phyloP scores from a whole-genome alignment of 2,113 vertebrate species.

The Megaleporinus macrocephalus region DNA sequence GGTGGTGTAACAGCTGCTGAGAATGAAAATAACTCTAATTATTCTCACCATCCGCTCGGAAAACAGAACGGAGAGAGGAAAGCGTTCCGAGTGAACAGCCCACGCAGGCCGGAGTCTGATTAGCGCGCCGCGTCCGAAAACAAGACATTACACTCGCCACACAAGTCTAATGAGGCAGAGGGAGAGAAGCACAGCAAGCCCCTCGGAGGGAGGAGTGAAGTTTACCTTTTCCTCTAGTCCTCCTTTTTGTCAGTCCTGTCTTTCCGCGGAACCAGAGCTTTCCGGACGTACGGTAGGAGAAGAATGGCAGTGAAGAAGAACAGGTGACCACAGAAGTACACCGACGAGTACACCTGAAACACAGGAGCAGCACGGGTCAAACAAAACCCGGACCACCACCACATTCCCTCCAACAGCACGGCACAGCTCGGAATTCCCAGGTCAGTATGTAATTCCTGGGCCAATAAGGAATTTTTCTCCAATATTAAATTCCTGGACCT shows the following conservation, averaged over 20 bases:
- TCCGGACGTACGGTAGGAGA: conserved; percentile 85
- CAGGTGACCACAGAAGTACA: conserved; percentile 91
- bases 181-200: conserved; percentile 10
- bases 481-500: too few species aligned
- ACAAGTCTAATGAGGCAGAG: background rate
- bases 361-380: conserved; percentile 17
- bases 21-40: conserved; percentile 8
- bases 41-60: background rate
- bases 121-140: background rate
- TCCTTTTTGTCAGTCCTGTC: conserved; percentile 62
- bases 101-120: background rate
- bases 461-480: too few species aligned
- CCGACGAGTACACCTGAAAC: conserved; percentile 88
- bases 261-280: conserved; percentile 87
- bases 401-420: background rate
- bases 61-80: background rate
- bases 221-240: conserved; percentile 70
- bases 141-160: background rate
- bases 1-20: background rate
- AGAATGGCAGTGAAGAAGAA: conserved; percentile 84
- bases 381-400: too few species aligned
- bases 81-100: background rate
- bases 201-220: background rate
- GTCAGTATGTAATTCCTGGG: too few species aligned
- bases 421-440: background rate